Evolutionary conservation across 2,113 vertebrate species (phyloP), one percentile per base, ranked within the genome.

Genomic region (Corythoichthys haematopterus): DNA sequence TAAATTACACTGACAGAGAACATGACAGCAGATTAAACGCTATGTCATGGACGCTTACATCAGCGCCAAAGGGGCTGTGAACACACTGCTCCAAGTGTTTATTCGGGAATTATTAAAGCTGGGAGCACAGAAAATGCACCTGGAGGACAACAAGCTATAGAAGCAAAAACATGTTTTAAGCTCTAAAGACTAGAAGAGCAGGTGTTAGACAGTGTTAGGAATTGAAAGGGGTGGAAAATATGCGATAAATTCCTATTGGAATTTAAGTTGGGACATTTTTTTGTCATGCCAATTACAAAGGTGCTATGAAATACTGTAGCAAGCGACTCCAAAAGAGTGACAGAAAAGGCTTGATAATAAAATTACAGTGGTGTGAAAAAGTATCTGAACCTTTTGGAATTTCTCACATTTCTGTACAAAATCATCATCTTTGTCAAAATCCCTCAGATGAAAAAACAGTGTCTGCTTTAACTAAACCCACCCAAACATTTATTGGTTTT

Each of bases 21-120:
- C 61, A 69, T 68, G 56, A 68, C 55, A 28, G 47, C 65, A 59
- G 74, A 86, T 82, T 68, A 76, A 75, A 74, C 64, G 74, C 35
- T 36, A 56, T 78, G 80, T 79, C 78, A 66, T 40, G 56, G 63
- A 71, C 63, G 67, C 37, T 77, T 68, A 72, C 57, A 67, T 79
- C 64, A 40, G 69, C 47, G 48, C 51, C 73, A 65, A 77, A 75
- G 58, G 12, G 63, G 55, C 15, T 36, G 75, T 53, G 60, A 50
- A 64, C 70, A 75, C 2, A 50, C 40, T 59, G 68, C 72, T 65
- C 7, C 3, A 72, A 74, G 35, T 55, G 37, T 64, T 76, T 69
- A 75, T 67, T 62, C 8, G 20, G 52, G 52, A 55, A 55, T 28
- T 45, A 12, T 46, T 45, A 3, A 62, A 72, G 67, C 1, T 0